Percentiles rank a stretch among this genome's conserved stretches.
These are phyloP conservation scores for Lithophane ornitopus DNA, from an alignment of 2,888 invertebrate species.

Conservation along the genomic window DNA sequence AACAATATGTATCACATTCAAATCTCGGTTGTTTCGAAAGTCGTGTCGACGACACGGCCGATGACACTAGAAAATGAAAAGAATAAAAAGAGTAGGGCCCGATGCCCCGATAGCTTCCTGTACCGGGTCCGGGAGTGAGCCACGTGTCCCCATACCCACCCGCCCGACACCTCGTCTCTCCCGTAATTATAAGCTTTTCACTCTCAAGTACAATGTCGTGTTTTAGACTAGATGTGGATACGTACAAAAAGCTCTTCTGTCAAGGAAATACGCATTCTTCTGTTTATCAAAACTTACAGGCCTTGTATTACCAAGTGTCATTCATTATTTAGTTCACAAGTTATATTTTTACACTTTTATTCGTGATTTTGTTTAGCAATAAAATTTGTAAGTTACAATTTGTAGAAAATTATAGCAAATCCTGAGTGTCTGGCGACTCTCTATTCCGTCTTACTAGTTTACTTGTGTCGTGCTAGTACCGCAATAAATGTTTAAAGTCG, in stretches of 20 bases:
- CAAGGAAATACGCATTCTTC: constrained; percentile 15
- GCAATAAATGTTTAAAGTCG: too few species aligned
- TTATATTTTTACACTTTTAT: too few species aligned
- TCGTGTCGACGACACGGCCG: constrained; percentile 69
- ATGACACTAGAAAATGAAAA: constrained; percentile 79
- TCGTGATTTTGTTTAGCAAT: too few species aligned
- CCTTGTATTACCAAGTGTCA: too few species aligned
- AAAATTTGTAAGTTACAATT: too few species aligned
- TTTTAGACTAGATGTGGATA: constrained; percentile 33
- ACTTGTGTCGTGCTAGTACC: too few species aligned
- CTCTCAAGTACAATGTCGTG: constrained; percentile 52
- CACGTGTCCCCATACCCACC: constrained; percentile 60
- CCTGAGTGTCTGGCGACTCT: too few species aligned
- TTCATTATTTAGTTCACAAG: too few species aligned
- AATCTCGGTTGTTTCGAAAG: constrained; percentile 65
- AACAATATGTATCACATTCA: constrained; percentile 68
- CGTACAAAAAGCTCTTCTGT: constrained; percentile 26
- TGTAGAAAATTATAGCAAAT: too few species aligned
- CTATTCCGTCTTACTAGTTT: too few species aligned
- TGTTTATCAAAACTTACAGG: too few species aligned
- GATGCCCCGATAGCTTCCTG: constrained; percentile 80
- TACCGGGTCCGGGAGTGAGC: constrained; percentile 72
- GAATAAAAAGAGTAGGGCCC: constrained; percentile 77
- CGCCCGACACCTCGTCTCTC: constrained; percentile 67
- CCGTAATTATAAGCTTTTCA: constrained; percentile 74